A percentile compares a stretch with the other conserved stretches of the same genome.
Evolutionary conservation across 2,888 invertebrate species (phyloP).

Genomic region (Caenorhabditis sinica): DNA sequence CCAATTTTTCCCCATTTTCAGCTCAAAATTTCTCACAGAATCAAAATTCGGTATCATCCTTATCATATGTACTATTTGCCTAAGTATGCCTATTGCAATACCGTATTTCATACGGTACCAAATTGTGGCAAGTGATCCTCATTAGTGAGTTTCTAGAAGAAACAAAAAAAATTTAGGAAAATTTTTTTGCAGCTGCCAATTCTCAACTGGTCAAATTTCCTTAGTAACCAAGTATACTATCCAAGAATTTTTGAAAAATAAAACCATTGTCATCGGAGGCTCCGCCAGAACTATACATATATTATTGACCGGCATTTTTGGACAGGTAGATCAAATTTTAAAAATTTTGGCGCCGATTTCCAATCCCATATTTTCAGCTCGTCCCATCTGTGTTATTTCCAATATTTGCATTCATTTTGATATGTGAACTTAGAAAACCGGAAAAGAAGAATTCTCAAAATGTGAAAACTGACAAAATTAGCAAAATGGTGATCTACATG

Average conservation of each 20-base stretch:
- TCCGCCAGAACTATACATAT: conserved; percentile 20
- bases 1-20: neutral
- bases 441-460: conserved; percentile 6
- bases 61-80: neutral
- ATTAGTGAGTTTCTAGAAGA: conserved; percentile 19
- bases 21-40: conserved; percentile 17
- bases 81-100: conserved; percentile 3
- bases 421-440: conserved; percentile 33
- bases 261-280: neutral
- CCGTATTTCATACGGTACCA: conserved; percentile 39
- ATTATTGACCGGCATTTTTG: conserved; percentile 38
- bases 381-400: conserved; percentile 34
- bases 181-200: conserved; percentile 24
- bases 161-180: neutral
- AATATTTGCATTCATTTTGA: conserved; percentile 36
- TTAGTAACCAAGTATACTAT: neutral
- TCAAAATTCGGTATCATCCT: conserved; percentile 19
- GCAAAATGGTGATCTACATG: conserved; percentile 50
- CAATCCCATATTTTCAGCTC: conserved; percentile 29
- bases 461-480: conserved; percentile 36
- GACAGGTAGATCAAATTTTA: conserved; percentile 21
- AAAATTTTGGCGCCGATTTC: too few species aligned
- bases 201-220: neutral
- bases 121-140: conserved; percentile 18
- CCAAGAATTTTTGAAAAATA: conserved; percentile 13